Conservation (phyloP, 2,797 vertebrate species). For the Notolepis coatsorum region DNA sequence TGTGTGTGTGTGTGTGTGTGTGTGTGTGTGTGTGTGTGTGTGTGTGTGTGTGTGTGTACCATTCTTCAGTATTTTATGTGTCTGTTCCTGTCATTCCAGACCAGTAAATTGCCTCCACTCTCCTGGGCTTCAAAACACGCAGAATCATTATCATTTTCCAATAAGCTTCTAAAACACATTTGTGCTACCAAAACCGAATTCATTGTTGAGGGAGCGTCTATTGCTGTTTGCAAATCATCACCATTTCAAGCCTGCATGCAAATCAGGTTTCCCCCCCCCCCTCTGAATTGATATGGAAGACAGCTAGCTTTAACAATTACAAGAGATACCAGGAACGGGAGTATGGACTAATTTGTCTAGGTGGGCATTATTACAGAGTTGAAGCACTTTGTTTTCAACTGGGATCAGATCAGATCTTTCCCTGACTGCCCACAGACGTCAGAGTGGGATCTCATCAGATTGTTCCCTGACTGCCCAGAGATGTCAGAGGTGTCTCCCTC, state of each 20-base stretch:
- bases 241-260: slow-evolving; percentile 31
- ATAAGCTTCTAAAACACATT: slow-evolving; percentile 29
- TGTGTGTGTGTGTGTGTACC: not conserved
- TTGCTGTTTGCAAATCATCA: slow-evolving; percentile 28
- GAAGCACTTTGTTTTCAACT: slow-evolving; percentile 27
- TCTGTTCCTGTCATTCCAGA: not conserved
- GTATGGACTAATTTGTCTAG: slow-evolving; percentile 12
- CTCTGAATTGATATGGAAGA: not conserved
- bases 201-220: slow-evolving; percentile 20
- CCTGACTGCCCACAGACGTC: slow-evolving; percentile 29
- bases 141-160: slow-evolving; percentile 36
- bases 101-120: not conserved
- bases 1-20: not conserved
- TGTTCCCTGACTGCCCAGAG: slow-evolving; percentile 29
- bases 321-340: not conserved
- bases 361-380: slow-evolving; percentile 12
- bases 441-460: slow-evolving; percentile 27
- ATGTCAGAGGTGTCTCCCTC: slow-evolving; percentile 41
- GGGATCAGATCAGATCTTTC: slow-evolving; percentile 35
- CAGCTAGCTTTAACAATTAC: not conserved
- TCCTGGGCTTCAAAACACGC: slow-evolving; percentile 16
- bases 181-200: slow-evolving; percentile 2
- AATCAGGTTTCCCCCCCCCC: slow-evolving; percentile 10
- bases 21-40: not conserved
- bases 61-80: not conserved